Evolutionary conservation across 2,113 vertebrate species (phyloP).

Genomic region (Acanthisitta chloris): DNA sequence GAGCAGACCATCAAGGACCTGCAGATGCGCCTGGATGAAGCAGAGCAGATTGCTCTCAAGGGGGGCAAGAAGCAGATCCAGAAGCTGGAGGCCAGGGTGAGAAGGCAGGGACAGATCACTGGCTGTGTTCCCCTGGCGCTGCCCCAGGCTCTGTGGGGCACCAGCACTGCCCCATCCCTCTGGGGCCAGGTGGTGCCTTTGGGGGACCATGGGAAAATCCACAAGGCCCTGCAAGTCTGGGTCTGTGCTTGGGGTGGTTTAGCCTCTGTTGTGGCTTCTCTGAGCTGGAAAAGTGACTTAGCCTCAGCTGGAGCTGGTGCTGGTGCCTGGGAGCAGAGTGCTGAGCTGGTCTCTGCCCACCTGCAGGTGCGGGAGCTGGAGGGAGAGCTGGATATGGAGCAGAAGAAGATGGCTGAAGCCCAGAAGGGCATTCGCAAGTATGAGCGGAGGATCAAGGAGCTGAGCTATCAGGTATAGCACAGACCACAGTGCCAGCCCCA

Average conservation of each 20-base stretch:
- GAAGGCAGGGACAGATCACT: neutral
- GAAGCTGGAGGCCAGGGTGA: conserved; percentile 90
- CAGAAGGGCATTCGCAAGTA: conserved; percentile 90
- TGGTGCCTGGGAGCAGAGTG: neutral
- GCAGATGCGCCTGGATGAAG: conserved; percentile 90
- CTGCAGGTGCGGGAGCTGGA: conserved; percentile 88
- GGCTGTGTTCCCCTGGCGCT: neutral
- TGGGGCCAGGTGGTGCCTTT: neutral
- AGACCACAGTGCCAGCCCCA: accelerated
- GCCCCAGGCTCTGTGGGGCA: neutral
- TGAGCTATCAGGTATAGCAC: conserved; percentile 81
- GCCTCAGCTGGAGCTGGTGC: neutral
- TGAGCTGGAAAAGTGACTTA: neutral
- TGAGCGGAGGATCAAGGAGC: conserved; percentile 87
- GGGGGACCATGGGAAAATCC: neutral
- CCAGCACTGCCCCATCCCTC: neutral
- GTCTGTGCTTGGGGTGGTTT: neutral
- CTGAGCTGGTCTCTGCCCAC: neutral
- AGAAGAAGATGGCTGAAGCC: conserved; percentile 86
- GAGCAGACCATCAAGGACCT: conserved; percentile 93
- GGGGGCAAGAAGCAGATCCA: conserved; percentile 96
- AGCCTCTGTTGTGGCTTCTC: neutral
- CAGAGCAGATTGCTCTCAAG: conserved; percentile 91
- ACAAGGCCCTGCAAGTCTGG: neutral
- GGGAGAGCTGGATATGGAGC: conserved; percentile 84